Conservation (phyloP, 2,113 vertebrate species). For the Damaliscus lunatus region DNA sequence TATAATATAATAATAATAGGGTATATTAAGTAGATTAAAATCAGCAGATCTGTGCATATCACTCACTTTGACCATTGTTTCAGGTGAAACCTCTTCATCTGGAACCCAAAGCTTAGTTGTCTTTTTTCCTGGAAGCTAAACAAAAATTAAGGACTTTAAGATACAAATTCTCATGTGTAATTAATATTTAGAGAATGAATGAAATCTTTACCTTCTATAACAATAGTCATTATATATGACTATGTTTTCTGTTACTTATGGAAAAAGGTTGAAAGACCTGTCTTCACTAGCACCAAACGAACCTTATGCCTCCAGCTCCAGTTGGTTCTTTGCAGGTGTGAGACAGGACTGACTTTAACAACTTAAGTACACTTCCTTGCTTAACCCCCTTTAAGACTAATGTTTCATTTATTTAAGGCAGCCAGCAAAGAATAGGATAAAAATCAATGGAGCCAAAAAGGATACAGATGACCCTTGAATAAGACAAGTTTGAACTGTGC, state of each 20-base stretch:
- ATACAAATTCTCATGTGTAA: not conserved
- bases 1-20: not conserved
- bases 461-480: not conserved
- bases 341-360: not conserved
- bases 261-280: not conserved
- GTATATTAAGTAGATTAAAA: not conserved
- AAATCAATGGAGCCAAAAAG: not conserved
- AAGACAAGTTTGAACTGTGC: not conserved
- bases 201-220: not conserved
- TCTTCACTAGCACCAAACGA: not conserved
- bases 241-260: not conserved
- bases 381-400: not conserved
- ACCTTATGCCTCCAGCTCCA: not conserved
- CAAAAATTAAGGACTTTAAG: conserved; percentile 57
- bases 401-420: not conserved
- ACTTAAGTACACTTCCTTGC: not conserved
- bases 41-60: not conserved
- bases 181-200: not conserved
- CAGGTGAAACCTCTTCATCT: conserved; percentile 97
- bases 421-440: not conserved
- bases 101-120: conserved; percentile 98
- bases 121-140: conserved; percentile 97
- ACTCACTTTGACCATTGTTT: conserved; percentile 96
- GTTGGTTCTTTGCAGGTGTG: not conserved
- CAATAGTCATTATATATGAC: not conserved